Evolutionary conservation across 1,140 invertebrate genomes (phyloP), one percentile per base, ranked within the genome.

Genomic region (Glossosoma conforme): DNA sequence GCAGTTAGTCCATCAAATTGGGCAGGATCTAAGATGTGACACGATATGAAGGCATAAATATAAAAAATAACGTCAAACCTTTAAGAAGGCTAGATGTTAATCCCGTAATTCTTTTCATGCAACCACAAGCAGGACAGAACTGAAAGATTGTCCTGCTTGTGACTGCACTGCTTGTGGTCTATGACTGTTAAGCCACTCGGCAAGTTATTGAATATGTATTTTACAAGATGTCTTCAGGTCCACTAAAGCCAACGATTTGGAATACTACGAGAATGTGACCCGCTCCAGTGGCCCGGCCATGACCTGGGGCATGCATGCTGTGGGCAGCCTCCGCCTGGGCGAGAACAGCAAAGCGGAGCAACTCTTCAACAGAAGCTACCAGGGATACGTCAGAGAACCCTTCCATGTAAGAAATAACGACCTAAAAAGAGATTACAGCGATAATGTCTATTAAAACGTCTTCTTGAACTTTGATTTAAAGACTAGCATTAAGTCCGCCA

Each of bases 291-390:
- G 77, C 0, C 77, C 77, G 3, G 77, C 78, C 0, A 79, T 79
- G 77, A 78, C 77, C 0, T 79, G 76, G 76, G 72, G 75, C 33
- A 78, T 78, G 77, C 76, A 79, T 53, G 61, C 75, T 0, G 67
- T 77, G 0, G 76, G 75, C 9, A 72, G 75, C 52, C 43, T 80
- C 4, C 59, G 62, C 2, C 36, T 73, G 3, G 60, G 54, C 1
- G 66, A 77, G 40, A 41, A 60, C 0, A 37, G 51, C 0, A 59
- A 65, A 15, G 77, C 76, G 2, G 61, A 65, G 0, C 45, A 60
- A 3, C 63, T 75, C 44, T 78, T 80, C 51, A 67, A 69, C 32
- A 71, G 64, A 28, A 77, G 74, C 53, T 78, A 77, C 44, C 64
- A 69, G 35, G 65, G 60, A 33, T 78, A 78, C 50, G 73, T 79